Evolutionary conservation across 2,888 invertebrate species (phyloP).

Genomic region (Orthosia cruda): DNA sequence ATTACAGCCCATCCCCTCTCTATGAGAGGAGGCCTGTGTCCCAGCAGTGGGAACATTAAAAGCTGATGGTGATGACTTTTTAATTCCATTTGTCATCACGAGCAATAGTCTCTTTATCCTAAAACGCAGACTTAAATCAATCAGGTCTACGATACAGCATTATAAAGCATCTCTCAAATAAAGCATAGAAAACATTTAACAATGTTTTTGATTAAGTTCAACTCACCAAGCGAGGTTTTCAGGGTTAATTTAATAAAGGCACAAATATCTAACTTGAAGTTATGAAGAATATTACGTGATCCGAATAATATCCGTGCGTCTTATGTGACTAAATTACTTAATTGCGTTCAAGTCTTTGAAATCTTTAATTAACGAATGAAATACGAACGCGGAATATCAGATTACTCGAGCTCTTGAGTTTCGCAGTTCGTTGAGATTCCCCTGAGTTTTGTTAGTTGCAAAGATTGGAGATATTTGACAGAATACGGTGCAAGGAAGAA

Average conservation of each 20-base stretch:
- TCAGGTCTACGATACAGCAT: not conserved
- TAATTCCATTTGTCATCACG: not conserved
- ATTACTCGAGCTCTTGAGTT: slow-evolving; percentile 66
- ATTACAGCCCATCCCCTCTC: too few species aligned
- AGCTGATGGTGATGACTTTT: too few species aligned
- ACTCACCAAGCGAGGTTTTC: slow-evolving; percentile 21
- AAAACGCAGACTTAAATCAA: not conserved
- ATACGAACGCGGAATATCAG: slow-evolving; percentile 71
- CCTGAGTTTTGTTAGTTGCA: slow-evolving; percentile 31
- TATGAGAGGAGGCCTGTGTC: too few species aligned
- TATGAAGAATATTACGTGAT: too few species aligned
- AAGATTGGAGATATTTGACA: slow-evolving; percentile 37
- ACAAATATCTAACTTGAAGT: too few species aligned
- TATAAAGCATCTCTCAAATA: not conserved
- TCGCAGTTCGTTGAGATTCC: slow-evolving; percentile 44
- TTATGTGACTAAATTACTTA: too few species aligned
- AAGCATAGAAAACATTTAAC: not conserved
- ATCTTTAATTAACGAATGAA: too few species aligned
- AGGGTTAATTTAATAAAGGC: slow-evolving; percentile 57
- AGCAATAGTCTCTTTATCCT: not conserved
- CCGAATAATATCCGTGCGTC: too few species aligned
- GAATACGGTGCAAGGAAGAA: not conserved
- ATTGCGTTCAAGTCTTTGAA: too few species aligned
- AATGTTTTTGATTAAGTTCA: slow-evolving; percentile 20
- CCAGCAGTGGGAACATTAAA: too few species aligned